Base-by-base conservation (phyloP, 2,797 vertebrate species). In the Melanotaenia trifasciata region DNA sequence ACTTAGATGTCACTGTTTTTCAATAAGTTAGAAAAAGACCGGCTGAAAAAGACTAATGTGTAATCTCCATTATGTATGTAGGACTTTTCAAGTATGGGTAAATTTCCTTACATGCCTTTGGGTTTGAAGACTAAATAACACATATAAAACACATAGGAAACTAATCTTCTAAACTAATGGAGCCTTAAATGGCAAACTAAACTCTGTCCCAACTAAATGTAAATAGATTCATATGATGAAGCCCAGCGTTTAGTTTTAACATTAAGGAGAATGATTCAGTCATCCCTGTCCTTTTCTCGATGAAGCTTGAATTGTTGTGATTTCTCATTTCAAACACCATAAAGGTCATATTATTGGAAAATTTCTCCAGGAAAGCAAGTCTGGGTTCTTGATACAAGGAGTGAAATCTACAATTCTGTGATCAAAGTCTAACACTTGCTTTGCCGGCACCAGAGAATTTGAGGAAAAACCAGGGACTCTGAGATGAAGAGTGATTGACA, bases 401-500 rank as follows among this genome's bases (percentile, higher is more conserved):
- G 58, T 35, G 28, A 88, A 78, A 72, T 64, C 61, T 66, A 84
- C 64, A 74, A 40, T 58, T 59, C 59, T 64, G 51, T 67, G 73
- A 81, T 84, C 72, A 74, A 74, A 78, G 54, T 75, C 38, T 24
- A 64, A 74, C 62, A 67, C 84, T 83, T 76, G 36, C 71, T 68
- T 56, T 74, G 67, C 76, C 74, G 69, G 89, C 79, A 64, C 40
- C 12, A 22, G 60, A 73, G 47, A 50, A 65, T 64, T 45, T 35
- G 38, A 26, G 30, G 54, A 11, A 11, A 35, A 5, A 57, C 66
- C 6, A 6, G 58, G 30, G n/a, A 38, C 12, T 67, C 7, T 9
- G 57, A 66, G 76, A 72, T 26, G 30, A 35, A 32, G 38, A 43
- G 64, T 74, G 76, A 84, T 50, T 89, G 88, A 87, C 76, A 73